Conservation (phyloP, 2,113 vertebrate species). For the Callorhinus ursinus region DNA sequence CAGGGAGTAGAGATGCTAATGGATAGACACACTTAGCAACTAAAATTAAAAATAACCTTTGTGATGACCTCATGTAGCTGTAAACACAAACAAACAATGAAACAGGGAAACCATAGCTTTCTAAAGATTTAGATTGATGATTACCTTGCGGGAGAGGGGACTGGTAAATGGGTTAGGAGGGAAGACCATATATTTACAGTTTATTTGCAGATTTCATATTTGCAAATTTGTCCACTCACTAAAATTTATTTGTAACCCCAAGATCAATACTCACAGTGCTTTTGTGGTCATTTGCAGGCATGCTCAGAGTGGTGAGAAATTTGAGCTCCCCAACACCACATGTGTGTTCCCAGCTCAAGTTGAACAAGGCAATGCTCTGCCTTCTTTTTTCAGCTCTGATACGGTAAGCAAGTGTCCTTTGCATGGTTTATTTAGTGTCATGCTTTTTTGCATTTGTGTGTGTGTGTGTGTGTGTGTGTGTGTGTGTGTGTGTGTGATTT, state of each 20-base stretch:
- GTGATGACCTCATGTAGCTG: not conserved
- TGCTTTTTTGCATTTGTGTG: not conserved
- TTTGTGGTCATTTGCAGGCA: not conserved
- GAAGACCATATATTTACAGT: not conserved
- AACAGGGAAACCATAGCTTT: not conserved
- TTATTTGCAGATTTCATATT: not conserved
- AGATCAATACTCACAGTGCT: not conserved
- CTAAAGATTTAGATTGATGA: not conserved
- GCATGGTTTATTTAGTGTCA: not conserved
- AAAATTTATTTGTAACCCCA: not conserved
- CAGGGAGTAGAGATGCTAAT: not conserved
- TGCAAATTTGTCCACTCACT: not conserved
- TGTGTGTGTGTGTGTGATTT: not conserved
- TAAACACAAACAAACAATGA: not conserved
- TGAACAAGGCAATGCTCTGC: not conserved
- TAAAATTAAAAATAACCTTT: not conserved
- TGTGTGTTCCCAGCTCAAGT: not conserved
- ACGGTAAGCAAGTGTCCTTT: not conserved
- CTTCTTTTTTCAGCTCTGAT: not conserved
- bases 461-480: not conserved
- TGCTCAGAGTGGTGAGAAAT: not conserved
- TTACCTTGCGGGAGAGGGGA: not conserved
- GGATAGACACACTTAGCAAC: not conserved
- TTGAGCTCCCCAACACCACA: not conserved
- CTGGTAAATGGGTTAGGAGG: not conserved